Conservation (phyloP, 2,888 invertebrate species). For the Unio pictorum region DNA sequence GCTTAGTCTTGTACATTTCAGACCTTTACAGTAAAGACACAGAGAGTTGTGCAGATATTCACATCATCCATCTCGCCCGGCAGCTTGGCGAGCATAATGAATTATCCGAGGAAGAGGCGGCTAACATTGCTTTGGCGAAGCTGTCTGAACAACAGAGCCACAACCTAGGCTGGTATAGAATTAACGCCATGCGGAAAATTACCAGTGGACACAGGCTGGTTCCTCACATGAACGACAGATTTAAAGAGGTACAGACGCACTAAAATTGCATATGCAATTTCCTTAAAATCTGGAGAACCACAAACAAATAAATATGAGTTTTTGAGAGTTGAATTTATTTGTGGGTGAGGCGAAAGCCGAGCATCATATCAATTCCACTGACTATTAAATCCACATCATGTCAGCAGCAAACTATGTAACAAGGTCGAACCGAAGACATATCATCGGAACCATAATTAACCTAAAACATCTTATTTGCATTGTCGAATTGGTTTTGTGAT, state of each 20-base stretch:
- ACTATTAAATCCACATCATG: neutral
- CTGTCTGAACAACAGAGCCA: conserved; percentile 74
- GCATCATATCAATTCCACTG: neutral
- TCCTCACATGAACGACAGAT: conserved; percentile 72
- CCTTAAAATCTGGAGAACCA: no score
- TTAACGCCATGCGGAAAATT: conserved; percentile 74
- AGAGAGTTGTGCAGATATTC: conserved; percentile 50
- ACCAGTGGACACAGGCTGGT: conserved; percentile 73
- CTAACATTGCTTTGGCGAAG: conserved; percentile 74
- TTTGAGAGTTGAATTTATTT: no score
- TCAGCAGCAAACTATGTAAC: no score
- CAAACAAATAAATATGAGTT: no score
- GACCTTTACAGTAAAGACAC: conserved; percentile 32
- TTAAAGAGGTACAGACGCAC: conserved; percentile 72
- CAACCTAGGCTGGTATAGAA: conserved; percentile 77
- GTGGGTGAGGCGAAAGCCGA: no score
- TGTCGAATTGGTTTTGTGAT: no score
- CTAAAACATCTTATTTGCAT: no score
- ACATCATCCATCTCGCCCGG: conserved; percentile 59
- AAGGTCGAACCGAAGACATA: no score
- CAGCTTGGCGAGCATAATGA: conserved; percentile 73
- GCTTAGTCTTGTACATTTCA: conserved; percentile 14
- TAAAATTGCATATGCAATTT: neutral
- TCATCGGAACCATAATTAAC: no score
- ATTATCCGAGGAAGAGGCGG: conserved; percentile 75